Percentiles rank a stretch among this genome's conserved stretches.
Evolutionary conservation across 2,113 vertebrate genomes (phyloP).

Genomic region (Okapia johnstoni): DNA sequence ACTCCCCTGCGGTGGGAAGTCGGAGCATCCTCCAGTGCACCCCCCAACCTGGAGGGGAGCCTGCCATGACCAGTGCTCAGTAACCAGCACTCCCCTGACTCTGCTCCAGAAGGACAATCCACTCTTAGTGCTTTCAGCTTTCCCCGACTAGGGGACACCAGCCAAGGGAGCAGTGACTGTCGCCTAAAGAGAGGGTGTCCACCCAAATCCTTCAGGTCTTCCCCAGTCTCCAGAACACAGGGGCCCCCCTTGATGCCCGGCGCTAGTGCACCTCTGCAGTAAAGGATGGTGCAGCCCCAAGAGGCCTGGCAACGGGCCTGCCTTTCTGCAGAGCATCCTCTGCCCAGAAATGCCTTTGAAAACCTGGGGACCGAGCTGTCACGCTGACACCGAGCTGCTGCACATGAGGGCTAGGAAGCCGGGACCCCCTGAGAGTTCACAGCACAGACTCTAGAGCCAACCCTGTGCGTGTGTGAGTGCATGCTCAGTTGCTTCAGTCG

Average conservation of each 20-base stretch:
- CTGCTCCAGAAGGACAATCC: not conserved
- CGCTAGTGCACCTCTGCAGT: fast-evolving
- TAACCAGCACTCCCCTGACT: not conserved
- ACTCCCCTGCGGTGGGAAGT: not conserved
- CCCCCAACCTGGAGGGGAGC: slow-evolving; percentile 80
- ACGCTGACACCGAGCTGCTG: fast-evolving
- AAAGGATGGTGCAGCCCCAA: no score
- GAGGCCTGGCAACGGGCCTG: not conserved
- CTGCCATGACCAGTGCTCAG: slow-evolving; percentile 58
- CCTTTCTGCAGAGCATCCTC: fast-evolving
- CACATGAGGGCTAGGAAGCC: fast-evolving
- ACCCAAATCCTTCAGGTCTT: not conserved
- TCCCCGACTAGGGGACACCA: not conserved
- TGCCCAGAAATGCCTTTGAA: fast-evolving
- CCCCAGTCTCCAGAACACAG: not conserved
- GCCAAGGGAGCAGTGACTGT: not conserved
- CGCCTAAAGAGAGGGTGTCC: not conserved
- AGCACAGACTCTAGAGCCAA: not conserved
- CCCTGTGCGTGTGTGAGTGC: fast-evolving
- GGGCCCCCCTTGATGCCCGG: fast-evolving
- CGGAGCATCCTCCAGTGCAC: not conserved
- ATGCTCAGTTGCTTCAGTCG: not conserved
- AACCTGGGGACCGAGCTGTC: fast-evolving
- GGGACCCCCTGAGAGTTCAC: fast-evolving
- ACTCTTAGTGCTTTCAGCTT: not conserved